phyloP scores from a whole-genome alignment of 1,140 invertebrate genomes.

The Drosophila pallidifrons region DNA sequence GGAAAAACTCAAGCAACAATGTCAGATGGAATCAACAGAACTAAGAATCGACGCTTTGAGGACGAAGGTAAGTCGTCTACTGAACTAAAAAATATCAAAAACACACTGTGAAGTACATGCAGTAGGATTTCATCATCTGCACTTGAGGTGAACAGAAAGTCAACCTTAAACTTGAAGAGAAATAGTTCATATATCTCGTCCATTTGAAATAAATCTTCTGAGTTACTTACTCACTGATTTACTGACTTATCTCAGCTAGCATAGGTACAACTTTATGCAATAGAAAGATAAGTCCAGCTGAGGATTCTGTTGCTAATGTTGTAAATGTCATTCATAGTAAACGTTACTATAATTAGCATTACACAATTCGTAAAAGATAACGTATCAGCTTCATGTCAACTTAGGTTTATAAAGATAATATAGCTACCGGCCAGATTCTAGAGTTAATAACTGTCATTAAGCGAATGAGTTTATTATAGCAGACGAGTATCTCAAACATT shows the following conservation, averaged over 20 bases:
- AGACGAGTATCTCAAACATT: neutral
- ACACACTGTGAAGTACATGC: neutral
- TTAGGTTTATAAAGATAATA: neutral
- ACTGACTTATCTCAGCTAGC: conserved; percentile 8
- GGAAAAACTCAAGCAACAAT: neutral
- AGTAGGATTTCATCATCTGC: neutral
- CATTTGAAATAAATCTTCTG: conserved; percentile 25
- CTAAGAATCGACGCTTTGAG: conserved; percentile 70
- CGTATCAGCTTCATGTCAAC: neutral
- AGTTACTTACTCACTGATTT: neutral
- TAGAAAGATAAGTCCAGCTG: neutral
- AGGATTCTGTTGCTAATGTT: neutral
- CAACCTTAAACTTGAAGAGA: conserved; percentile 12
- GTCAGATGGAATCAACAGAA: conserved; percentile 37
- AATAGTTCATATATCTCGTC: neutral
- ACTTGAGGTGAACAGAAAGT: conserved; percentile 14
- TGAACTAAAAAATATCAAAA: neutral
- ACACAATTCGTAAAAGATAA: neutral
- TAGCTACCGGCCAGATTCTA: neutral
- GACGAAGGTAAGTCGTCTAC: conserved; percentile 56
- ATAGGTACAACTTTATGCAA: neutral
- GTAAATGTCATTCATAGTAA: neutral
- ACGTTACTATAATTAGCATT: neutral
- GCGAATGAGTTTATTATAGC: neutral
- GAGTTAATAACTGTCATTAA: neutral